phyloP scores from a whole-genome alignment of 2,113 vertebrate species.

The Rattus rattus region DNA sequence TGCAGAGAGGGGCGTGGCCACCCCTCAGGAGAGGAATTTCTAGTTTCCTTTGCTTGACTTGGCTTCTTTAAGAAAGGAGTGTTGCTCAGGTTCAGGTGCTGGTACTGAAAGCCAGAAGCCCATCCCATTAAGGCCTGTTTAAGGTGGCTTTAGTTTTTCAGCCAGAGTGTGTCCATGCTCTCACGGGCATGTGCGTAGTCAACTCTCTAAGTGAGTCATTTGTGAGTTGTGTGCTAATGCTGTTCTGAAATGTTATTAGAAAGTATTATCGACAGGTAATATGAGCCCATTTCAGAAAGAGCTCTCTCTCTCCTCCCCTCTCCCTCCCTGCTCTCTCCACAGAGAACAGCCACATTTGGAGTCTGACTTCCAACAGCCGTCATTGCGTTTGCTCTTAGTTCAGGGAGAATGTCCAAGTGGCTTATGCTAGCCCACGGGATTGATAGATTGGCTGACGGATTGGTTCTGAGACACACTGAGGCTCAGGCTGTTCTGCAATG shows the following conservation, averaged over 20 bases:
- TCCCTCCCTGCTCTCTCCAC: not conserved
- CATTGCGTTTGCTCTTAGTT: not conserved
- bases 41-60: not conserved
- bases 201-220: not conserved
- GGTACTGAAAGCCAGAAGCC: too few species aligned
- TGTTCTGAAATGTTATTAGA: not conserved
- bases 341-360: not conserved
- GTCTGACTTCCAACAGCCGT: not conserved
- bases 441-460: not conserved
- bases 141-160: not conserved
- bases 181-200: not conserved
- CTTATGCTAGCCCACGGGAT: not conserved
- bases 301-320: not conserved
- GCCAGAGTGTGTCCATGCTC: not conserved
- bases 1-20: not conserved
- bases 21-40: not conserved
- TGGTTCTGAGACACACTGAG: not conserved
- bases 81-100: not conserved
- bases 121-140: not conserved
- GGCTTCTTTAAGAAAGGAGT: not conserved
- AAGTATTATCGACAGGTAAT: not conserved
- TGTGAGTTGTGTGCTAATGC: not conserved
- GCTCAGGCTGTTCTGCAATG: not conserved
- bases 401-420: not conserved
- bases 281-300: conserved; percentile 14